Evolutionary conservation across 2,797 vertebrate genomes (phyloP).

Genomic region (Mormyrops boulengeri): DNA sequence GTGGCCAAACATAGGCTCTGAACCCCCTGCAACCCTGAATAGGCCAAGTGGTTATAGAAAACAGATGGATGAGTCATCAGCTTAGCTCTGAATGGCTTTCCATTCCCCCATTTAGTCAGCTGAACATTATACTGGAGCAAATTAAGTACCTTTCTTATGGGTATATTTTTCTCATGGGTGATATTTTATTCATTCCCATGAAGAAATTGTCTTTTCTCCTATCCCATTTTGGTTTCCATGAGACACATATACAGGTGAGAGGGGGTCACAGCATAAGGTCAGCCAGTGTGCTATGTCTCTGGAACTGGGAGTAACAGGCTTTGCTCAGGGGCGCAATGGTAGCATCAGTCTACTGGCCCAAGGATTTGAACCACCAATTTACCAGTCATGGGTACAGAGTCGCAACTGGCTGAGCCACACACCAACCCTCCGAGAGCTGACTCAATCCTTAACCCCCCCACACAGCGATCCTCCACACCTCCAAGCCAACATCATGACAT

Average conservation of each 20-base stretch:
- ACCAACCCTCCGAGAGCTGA: not conserved
- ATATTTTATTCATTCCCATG: not conserved
- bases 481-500: constrained; percentile 22
- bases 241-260: not conserved
- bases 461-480: not conserved
- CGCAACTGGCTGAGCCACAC: not conserved
- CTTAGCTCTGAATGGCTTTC: not conserved
- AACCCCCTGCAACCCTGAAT: not conserved
- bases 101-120: not conserved
- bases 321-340: not conserved
- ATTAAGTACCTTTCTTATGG: not conserved
- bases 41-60: not conserved
- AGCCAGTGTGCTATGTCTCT: not conserved
- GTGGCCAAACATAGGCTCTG: not conserved
- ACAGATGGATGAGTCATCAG: not conserved
- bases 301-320: not conserved
- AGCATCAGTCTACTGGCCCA: not conserved
- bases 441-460: not conserved
- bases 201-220: not conserved
- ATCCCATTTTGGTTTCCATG: not conserved
- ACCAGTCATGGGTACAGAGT: not conserved
- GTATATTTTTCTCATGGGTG: not conserved
- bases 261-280: not conserved
- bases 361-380: not conserved
- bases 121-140: not conserved